These are phyloP conservation scores for Schrankia costaestrigalis DNA, from an alignment of 2,888 invertebrate species.

Conservation along the genomic window DNA sequence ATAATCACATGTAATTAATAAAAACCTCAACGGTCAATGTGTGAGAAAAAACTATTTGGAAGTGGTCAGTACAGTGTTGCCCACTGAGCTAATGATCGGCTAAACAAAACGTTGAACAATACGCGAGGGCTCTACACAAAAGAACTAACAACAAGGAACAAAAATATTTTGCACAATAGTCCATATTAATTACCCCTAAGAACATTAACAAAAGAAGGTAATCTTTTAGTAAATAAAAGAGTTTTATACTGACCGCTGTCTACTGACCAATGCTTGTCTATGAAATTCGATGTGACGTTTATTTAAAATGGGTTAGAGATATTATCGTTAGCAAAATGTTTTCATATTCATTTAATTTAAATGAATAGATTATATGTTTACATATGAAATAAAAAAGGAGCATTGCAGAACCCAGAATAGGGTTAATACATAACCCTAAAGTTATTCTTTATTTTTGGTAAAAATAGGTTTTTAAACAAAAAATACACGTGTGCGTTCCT, in stretches of 20 bases:
- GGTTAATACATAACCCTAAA: too few relatives aligned
- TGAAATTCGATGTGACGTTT: conserved; percentile 64
- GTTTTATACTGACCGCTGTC: conserved; percentile 67
- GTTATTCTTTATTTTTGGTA: too few relatives aligned
- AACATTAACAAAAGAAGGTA: conserved; percentile 64
- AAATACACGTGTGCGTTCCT: too few relatives aligned
- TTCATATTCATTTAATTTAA: too few relatives aligned
- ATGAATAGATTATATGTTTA: too few relatives aligned
- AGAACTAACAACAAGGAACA: conserved; percentile 60
- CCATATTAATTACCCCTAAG: conserved; percentile 77
- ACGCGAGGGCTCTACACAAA: conserved; percentile 54
- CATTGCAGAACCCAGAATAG: too few relatives aligned
- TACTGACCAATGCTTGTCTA: conserved; percentile 42
- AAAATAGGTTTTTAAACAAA: too few relatives aligned
- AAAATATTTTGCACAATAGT: conserved; percentile 71
- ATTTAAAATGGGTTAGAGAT: conserved; percentile 31
- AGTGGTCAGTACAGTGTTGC: conserved; percentile 69
- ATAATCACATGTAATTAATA: conserved; percentile 37
- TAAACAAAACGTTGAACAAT: conserved; percentile 63
- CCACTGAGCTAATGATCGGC: conserved; percentile 73
- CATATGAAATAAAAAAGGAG: too few relatives aligned
- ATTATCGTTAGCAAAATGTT: conserved; percentile 16
- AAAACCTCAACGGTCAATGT: conserved; percentile 54
- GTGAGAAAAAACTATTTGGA: conserved; percentile 57
- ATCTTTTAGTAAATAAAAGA: conserved; percentile 75